Conservation (phyloP, 2,888 invertebrate genomes). For the Xylocampa areola region DNA sequence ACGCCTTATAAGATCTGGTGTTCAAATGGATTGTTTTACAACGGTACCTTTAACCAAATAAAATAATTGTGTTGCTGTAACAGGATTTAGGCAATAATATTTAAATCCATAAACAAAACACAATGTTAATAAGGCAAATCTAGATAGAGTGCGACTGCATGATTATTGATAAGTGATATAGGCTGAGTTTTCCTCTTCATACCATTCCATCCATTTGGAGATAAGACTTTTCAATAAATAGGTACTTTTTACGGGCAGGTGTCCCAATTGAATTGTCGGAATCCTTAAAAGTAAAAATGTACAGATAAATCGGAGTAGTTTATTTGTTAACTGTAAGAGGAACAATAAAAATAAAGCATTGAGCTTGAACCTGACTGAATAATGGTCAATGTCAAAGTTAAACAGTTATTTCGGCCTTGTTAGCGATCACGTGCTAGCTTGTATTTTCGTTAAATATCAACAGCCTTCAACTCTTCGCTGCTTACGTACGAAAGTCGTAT, state of each 20-base stretch:
- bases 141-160: conserved; percentile 15
- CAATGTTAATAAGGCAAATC: conserved; percentile 14
- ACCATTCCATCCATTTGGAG: too few relatives aligned
- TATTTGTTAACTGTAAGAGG: background rate
- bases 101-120: conserved; percentile 17
- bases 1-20: conserved; percentile 29
- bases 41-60: conserved; percentile 20
- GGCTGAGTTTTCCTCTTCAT: background rate
- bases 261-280: too few relatives aligned
- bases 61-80: conserved; percentile 3
- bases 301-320: background rate
- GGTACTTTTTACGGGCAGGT: too few relatives aligned
- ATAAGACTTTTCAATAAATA: background rate
- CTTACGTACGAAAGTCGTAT: conserved; percentile 25
- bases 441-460: conserved; percentile 35
- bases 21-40: conserved; percentile 38
- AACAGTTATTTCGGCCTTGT: conserved; percentile 47
- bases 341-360: conserved; percentile 21
- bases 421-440: conserved; percentile 25
- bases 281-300: too few relatives aligned
- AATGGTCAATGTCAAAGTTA: conserved; percentile 54
- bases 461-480: conserved; percentile 21
- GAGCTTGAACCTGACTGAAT: conserved; percentile 43
- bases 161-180: conserved; percentile 11
- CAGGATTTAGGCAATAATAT: conserved; percentile 3